A percentile compares a stretch with the other conserved stretches of the same genome.
Evolutionary conservation across 1,140 invertebrate species (phyloP).

Genomic region (Camponotus floridanus): DNA sequence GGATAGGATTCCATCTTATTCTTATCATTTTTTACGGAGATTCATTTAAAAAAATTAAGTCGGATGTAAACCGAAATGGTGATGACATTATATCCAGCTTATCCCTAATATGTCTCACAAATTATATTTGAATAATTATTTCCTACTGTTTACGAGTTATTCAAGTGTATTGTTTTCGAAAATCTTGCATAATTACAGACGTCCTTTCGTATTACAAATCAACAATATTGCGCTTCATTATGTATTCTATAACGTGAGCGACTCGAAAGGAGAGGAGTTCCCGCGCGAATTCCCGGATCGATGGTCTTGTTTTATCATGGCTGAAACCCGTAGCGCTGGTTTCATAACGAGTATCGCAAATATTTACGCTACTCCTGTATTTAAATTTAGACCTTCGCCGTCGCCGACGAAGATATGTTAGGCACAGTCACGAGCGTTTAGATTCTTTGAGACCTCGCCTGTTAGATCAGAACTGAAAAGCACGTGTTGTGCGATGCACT

Average conservation of each 20-base stretch:
- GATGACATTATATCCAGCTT: too few species aligned
- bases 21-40: too few species aligned
- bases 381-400: conserved; percentile 71
- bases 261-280: not conserved
- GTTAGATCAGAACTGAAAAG: conserved; percentile 8
- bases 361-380: conserved; percentile 67
- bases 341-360: conserved; percentile 66
- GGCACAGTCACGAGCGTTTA: conserved; percentile 44
- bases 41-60: too few species aligned
- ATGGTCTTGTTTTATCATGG: conserved; percentile 60
- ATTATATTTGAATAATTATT: too few species aligned
- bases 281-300: conserved; percentile 10
- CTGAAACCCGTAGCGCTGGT: conserved; percentile 51
- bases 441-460: conserved; percentile 1
- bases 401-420: conserved; percentile 54
- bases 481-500: too few species aligned
- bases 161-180: not conserved
- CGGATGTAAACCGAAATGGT: too few species aligned
- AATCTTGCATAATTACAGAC: not conserved
- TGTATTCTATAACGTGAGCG: conserved; percentile 25
- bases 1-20: too few species aligned
- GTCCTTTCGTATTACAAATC: conserved; percentile 1
- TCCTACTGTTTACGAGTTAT: not conserved
- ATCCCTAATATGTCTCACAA: too few species aligned
- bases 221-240: conserved; percentile 33